Evolutionary conservation across 2,797 vertebrate genomes (phyloP).

Genomic region (Mormyrus proboscirostris): DNA sequence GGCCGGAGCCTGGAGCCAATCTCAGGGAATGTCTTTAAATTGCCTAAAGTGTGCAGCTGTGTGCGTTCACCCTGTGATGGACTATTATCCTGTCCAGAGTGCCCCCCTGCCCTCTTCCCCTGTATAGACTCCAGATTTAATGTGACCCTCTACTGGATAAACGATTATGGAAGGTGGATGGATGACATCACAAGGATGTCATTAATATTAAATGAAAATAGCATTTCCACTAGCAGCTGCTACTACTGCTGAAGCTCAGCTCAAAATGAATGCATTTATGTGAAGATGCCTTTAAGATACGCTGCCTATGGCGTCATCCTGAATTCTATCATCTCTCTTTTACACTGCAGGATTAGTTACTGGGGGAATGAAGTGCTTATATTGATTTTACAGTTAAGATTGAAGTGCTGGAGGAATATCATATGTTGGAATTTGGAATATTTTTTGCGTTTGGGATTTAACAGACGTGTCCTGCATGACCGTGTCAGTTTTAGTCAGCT

Average conservation of each 20-base stretch:
- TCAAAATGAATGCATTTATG: background rate
- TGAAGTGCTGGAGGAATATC: background rate
- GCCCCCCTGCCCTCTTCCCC: background rate
- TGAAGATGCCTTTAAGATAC: background rate
- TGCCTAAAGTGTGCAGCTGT: background rate
- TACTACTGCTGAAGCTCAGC: background rate
- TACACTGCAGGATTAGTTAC: background rate
- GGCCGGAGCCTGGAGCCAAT: background rate
- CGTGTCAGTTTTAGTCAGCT: background rate
- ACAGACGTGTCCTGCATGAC: background rate
- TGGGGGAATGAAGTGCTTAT: constrained; percentile 3
- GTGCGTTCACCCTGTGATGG: background rate
- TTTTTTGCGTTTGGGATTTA: background rate
- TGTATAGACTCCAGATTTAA: background rate
- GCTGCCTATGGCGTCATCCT: background rate
- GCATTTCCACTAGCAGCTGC: background rate
- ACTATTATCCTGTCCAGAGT: background rate
- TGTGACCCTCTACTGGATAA: background rate
- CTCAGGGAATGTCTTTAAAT: background rate
- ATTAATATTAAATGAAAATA: background rate
- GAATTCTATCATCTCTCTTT: background rate
- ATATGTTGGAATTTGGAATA: background rate
- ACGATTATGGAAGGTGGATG: background rate
- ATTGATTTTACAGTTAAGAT: constrained; percentile 1
- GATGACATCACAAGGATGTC: background rate